Evolutionary conservation across 2,888 invertebrate species (phyloP).

Genomic region (Melinaea menophilus): DNA sequence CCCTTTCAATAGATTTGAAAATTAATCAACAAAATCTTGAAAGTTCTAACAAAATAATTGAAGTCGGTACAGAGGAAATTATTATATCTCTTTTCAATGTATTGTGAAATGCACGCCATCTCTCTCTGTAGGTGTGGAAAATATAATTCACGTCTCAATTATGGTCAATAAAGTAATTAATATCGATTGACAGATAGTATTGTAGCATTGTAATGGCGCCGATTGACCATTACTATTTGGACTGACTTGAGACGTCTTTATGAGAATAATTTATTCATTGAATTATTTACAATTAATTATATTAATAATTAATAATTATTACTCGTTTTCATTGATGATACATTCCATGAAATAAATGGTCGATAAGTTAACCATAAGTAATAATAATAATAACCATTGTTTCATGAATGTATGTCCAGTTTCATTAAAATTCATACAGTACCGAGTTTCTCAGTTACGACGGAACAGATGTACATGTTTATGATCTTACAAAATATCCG

Average conservation of each 20-base stretch:
- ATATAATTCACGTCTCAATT: conserved; percentile 43
- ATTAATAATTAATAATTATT: not conserved
- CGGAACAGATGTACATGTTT: conserved; percentile 35
- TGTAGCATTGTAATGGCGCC: conserved; percentile 9
- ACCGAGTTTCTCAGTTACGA: conserved; percentile 28
- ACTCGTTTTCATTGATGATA: not conserved
- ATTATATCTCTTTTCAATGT: conserved; percentile 44
- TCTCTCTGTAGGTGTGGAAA: conserved; percentile 35
- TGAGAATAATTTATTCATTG: not conserved
- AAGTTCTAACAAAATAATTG: conserved; percentile 17
- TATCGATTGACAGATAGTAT: conserved; percentile 24
- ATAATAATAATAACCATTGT: too few species aligned
- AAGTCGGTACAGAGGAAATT: conserved; percentile 42
- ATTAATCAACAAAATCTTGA: conserved; percentile 10
- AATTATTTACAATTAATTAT: not conserved
- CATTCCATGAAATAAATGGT: too few species aligned
- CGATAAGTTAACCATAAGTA: too few species aligned
- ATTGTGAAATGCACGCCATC: conserved; percentile 32
- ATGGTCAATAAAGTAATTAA: conserved; percentile 35
- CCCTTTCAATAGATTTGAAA: conserved; percentile 13
- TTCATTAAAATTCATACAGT: conserved; percentile 36
- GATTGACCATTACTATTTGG: too few species aligned
- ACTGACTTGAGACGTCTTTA: too few species aligned
- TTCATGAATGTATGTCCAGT: not conserved
- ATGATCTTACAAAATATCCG: conserved; percentile 29